Base-by-base conservation (phyloP, 2,113 vertebrate genomes). In the Serilophus lunatus region DNA sequence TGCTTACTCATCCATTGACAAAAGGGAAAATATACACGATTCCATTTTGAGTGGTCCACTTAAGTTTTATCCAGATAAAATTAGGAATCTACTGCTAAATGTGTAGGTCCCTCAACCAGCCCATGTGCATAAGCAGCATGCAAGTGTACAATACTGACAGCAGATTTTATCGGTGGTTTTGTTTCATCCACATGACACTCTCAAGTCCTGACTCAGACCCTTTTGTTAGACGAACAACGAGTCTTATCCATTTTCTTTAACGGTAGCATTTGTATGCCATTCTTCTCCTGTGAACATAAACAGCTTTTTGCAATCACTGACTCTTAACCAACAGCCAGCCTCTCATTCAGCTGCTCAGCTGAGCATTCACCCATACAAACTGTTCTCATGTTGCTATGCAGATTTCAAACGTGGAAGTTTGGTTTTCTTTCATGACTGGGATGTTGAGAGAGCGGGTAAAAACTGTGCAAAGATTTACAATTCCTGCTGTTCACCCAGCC, bases 401-500 rank as follows among this genome's bases (percentile, higher is more conserved):
- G 77, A 51, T 91, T 82, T 70, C 83, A 66, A 59, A 76, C 1
- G 3, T 23, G 42, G 74, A 93, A 69, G 13, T 74, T 42, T 81
- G 42, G 36, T 56, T 88, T 92, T 66, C 59, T 81, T 78, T 92
- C 63, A 51, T 66, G 90, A 49, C 31, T 31, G 50, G 6, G 47
- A 51, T 83, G 83, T 89, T 71, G 36, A 0, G 0, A 86, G 68
- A 83, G 82, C 0, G 6, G 59, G 79, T 90, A 56, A 75, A 94
- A 92, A 44, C 53, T 64, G 51, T 25, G 25, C 92, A 42, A 63
- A 92, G 82, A 87, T 94, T 96, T 94, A 93, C 89, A 80, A 87
- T 86, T 75, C 66, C 68, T 93, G 82, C 66, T 65, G 47, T 93
- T 94, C 90, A 80, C 54, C 44, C 79, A 68, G 51, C 44, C 85